A percentile compares a stretch with the other conserved stretches of the same genome.
Conservation (phyloP, 2,888 invertebrate species). For the Apeira syringaria region DNA sequence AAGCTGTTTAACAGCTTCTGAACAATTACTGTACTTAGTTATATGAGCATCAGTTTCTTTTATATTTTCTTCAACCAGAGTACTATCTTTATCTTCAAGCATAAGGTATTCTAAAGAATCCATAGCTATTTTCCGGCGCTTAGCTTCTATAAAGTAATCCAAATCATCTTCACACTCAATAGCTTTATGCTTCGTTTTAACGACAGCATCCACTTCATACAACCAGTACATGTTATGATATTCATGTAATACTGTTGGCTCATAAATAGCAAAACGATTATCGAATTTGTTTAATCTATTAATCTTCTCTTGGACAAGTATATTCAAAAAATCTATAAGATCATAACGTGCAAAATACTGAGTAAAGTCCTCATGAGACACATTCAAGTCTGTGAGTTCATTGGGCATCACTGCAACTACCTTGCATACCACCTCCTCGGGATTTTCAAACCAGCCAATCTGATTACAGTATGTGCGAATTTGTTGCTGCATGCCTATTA, state of each 20-base stretch:
- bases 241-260: slow-evolving; percentile 75
- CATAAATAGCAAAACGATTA: slow-evolving; percentile 81
- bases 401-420: slow-evolving; percentile 69
- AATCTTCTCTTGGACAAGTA: slow-evolving; percentile 81
- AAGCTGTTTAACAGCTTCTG: slow-evolving; percentile 66
- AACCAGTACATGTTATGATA: slow-evolving; percentile 85
- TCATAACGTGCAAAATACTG: slow-evolving; percentile 67
- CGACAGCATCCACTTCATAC: slow-evolving; percentile 63
- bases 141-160: slow-evolving; percentile 60
- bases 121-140: slow-evolving; percentile 68
- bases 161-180: slow-evolving; percentile 63
- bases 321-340: slow-evolving; percentile 81
- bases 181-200: slow-evolving; percentile 63
- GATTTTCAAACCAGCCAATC: slow-evolving; percentile 74
- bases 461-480: slow-evolving; percentile 77
- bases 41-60: slow-evolving; percentile 58
- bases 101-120: slow-evolving; percentile 65
- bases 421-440: slow-evolving; percentile 75
- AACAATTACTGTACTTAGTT: slow-evolving; percentile 55
- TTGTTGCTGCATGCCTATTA: slow-evolving; percentile 67
- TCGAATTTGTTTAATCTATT: slow-evolving; percentile 69
- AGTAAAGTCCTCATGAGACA: slow-evolving; percentile 60
- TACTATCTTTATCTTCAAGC: slow-evolving; percentile 66
- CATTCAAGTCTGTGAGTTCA: slow-evolving; percentile 61
- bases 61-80: slow-evolving; percentile 63